Evolutionary conservation across 2,888 invertebrate genomes (phyloP).

Genomic region (Cephus pulcher): DNA sequence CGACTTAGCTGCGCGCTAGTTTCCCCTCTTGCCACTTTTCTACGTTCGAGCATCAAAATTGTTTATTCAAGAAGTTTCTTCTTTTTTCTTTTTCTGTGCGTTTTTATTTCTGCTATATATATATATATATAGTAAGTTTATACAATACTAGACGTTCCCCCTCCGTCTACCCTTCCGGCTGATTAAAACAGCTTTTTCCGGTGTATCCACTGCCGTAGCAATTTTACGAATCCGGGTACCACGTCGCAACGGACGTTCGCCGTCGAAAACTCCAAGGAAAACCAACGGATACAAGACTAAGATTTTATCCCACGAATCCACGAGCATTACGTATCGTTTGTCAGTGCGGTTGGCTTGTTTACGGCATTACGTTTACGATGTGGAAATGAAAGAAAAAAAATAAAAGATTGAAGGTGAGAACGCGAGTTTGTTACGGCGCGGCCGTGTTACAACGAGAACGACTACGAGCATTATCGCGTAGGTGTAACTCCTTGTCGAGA

Average conservation of each 20-base stretch:
- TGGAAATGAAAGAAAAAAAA: too few relatives aligned
- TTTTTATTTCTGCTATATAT: not conserved
- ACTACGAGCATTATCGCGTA: not conserved
- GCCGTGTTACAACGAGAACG: not conserved
- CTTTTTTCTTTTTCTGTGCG: not conserved
- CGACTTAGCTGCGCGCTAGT: not conserved
- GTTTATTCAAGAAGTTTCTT: constrained; percentile 5
- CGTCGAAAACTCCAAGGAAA: not conserved
- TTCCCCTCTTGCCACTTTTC: not conserved
- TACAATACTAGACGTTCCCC: not conserved
- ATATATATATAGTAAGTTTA: not conserved
- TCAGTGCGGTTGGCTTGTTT: constrained; percentile 28
- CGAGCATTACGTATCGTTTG: constrained; percentile 19
- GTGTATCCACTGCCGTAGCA: not conserved
- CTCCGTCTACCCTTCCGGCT: not conserved
- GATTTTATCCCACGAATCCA: not conserved
- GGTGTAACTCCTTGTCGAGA: not conserved
- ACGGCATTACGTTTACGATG: constrained; percentile 9
- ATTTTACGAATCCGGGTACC: not conserved
- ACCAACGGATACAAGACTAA: not conserved
- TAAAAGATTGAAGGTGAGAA: not conserved
- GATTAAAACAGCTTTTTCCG: not conserved
- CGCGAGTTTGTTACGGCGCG: not conserved
- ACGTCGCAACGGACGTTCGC: not conserved
- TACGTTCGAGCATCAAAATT: not conserved